Percentiles rank a stretch among this genome's conserved stretches.
Conservation (phyloP, 2,797 vertebrate genomes). For the Harpagifer antarcticus region DNA sequence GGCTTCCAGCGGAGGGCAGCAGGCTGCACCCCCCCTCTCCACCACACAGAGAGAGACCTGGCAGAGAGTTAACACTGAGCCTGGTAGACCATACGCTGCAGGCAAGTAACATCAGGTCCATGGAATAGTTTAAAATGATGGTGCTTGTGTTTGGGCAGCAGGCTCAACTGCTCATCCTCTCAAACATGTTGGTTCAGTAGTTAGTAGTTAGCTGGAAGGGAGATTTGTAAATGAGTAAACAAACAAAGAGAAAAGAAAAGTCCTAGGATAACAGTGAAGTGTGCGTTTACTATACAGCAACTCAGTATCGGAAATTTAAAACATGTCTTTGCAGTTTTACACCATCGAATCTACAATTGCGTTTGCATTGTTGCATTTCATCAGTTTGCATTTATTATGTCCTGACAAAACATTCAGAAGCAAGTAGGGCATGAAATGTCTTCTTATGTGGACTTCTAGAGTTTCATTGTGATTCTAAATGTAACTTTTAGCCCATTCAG, state of each 20-base stretch:
- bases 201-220: neutral
- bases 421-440: neutral
- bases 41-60: conserved; percentile 67
- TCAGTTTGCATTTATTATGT: neutral
- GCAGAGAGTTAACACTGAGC: conserved; percentile 73
- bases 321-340: neutral
- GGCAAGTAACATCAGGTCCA: conserved; percentile 45
- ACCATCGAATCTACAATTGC: neutral
- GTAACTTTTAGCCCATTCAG: neutral
- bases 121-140: neutral
- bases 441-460: neutral
- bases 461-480: neutral
- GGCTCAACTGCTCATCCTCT: neutral
- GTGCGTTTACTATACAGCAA: neutral
- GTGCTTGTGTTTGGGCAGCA: neutral
- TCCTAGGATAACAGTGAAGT: neutral
- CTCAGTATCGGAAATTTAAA: neutral
- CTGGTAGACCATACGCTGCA: conserved; percentile 71
- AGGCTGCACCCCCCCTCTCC: conserved; percentile 25
- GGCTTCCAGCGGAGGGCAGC: conserved; percentile 74
- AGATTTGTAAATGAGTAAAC: neutral
- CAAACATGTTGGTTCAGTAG: neutral
- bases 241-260: neutral
- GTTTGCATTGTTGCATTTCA: neutral
- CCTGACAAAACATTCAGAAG: too few species aligned